Conservation (phyloP, 2,113 vertebrate species). For the Thamnophis sirtalis region DNA sequence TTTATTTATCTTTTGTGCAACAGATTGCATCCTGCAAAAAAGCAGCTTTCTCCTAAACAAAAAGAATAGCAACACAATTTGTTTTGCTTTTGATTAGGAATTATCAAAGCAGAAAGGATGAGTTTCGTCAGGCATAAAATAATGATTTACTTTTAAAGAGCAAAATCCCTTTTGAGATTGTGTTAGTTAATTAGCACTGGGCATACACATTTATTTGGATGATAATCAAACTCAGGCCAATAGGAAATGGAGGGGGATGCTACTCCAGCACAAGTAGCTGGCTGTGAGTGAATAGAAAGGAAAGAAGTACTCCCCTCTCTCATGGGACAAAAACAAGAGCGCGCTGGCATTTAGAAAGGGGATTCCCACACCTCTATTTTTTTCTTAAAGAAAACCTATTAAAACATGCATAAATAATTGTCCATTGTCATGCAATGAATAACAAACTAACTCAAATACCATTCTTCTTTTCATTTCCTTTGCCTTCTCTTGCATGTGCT, state of each 20-base stretch:
- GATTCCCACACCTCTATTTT: neutral
- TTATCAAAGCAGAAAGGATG: constrained; percentile 32
- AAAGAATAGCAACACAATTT: constrained; percentile 28
- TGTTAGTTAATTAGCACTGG: constrained; percentile 41
- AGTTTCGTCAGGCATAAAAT: constrained; percentile 34
- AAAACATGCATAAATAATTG: constrained; percentile 21
- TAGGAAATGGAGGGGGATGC: neutral
- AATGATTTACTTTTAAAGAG: constrained; percentile 39
- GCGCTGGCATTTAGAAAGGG: constrained; percentile 38
- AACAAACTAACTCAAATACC: constrained; percentile 22
- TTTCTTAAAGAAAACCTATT: neutral
- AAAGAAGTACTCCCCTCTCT: neutral
- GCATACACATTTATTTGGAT: constrained; percentile 39
- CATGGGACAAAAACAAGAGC: constrained; percentile 32
- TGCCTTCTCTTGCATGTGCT: neutral
- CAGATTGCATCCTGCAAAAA: constrained; percentile 22
- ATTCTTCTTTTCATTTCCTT: constrained; percentile 2
- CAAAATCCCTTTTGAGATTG: constrained; percentile 21
- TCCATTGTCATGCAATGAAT: neutral
- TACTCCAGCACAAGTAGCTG: constrained; percentile 35
- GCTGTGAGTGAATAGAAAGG: constrained; percentile 37
- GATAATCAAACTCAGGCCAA: constrained; percentile 22
- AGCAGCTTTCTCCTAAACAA: constrained; percentile 1
- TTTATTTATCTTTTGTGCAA: neutral
- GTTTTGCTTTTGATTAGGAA: constrained; percentile 14